Evolutionary conservation across 2,797 vertebrate species (phyloP).

Genomic region (Cacajao melanocephalus): DNA sequence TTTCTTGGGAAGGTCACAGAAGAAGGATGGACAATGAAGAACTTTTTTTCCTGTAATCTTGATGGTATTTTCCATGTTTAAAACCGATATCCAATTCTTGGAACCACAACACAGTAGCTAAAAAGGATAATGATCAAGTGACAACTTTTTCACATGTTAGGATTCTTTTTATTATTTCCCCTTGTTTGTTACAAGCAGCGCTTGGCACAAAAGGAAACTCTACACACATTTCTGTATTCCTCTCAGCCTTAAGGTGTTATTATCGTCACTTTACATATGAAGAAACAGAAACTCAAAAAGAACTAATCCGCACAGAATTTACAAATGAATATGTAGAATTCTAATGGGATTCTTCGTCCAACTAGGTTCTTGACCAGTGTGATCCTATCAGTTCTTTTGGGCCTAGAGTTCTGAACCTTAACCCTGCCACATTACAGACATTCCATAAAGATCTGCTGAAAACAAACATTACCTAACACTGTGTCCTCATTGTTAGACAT

Average conservation of each 20-base stretch:
- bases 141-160: background rate
- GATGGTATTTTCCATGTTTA: background rate
- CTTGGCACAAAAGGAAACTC: background rate
- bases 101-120: background rate
- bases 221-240: background rate
- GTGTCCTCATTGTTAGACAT: background rate
- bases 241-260: background rate
- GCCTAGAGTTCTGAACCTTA: background rate
- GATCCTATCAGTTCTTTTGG: background rate
- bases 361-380: background rate
- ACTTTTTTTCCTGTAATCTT: background rate
- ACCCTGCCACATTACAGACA: background rate
- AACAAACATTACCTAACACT: background rate
- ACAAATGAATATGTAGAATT: background rate
- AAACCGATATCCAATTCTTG: background rate
- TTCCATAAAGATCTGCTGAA: background rate
- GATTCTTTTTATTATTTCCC: constrained; percentile 32
- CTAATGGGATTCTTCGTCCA: background rate
- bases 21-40: background rate
- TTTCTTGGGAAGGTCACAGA: constrained; percentile 4
- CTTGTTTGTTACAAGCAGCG: background rate
- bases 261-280: background rate
- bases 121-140: background rate
- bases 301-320: background rate
- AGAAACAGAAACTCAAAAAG: background rate